A percentile compares a stretch with the other conserved stretches of the same genome.
These are phyloP conservation scores for Ennomos erosarius DNA, from an alignment of 2,888 invertebrate species.

Conservation along the genomic window DNA sequence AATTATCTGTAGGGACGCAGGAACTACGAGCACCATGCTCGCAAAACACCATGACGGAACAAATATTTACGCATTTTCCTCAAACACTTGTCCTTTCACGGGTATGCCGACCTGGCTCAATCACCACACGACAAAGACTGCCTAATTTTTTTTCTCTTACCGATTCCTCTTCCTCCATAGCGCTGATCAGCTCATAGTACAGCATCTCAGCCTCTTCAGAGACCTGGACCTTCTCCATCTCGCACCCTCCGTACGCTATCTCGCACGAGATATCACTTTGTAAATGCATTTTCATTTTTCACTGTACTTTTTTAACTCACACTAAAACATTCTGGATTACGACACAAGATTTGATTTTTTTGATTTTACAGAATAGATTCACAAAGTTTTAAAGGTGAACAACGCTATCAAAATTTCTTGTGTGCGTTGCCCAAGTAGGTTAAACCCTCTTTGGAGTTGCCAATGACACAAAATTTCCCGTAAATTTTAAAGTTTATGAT, in stretches of 20 bases:
- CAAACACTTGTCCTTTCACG: too few relatives aligned
- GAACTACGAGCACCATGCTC: too few relatives aligned
- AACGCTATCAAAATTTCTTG: too few relatives aligned
- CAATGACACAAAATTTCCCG: too few relatives aligned
- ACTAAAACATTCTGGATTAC: background rate
- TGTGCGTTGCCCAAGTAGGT: too few relatives aligned
- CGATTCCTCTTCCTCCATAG: constrained; percentile 80
- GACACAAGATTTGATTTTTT: background rate
- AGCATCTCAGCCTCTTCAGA: constrained; percentile 82
- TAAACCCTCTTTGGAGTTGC: too few relatives aligned
- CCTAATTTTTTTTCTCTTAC: constrained; percentile 52
- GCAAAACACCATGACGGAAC: too few relatives aligned
- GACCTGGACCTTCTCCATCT: constrained; percentile 73
- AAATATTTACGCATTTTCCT: too few relatives aligned
- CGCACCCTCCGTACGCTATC: constrained; percentile 64
- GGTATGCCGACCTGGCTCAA: too few relatives aligned
- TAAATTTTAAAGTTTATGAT: too few relatives aligned
- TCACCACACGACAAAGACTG: too few relatives aligned
- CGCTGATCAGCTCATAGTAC: constrained; percentile 79
- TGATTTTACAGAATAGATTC: background rate
- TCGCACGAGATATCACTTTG: constrained; percentile 74
- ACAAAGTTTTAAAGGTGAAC: background rate
- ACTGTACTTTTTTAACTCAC: constrained; percentile 28
- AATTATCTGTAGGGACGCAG: too few relatives aligned
- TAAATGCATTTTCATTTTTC: constrained; percentile 73